Base-by-base conservation (phyloP, 2,888 invertebrate genomes). In the Heliconius hortense region DNA sequence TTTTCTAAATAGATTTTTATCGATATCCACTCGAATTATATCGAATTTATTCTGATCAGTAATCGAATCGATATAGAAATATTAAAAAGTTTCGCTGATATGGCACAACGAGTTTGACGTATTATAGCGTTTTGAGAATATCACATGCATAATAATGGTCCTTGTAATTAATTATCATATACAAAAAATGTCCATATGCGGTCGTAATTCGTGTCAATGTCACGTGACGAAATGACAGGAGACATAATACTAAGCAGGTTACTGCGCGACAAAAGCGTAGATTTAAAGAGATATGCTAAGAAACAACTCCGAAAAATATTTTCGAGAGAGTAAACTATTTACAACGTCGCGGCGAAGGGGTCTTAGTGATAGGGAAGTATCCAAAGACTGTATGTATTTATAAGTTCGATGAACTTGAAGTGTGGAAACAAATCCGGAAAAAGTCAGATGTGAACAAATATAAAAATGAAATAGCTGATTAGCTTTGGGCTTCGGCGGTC, bases 321-420 rank as follows among this genome's bases (percentile, higher is more conserved):
- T 93, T 93, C 92, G 93, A 88, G 93, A 89, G 89, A 90, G 89
- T 89, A 81, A 81, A 83, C 79, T 93, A 93, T 93, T 94, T 94
- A 94, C 93, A 93, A 89, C 84, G 83, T 87, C 88, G 86, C 89
- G 87, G 85, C 88, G 84, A 87, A 88, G 87, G 89, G 89, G 93
- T 93, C 93, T 93, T 93, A 93, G 93, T 91, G 93, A 91, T 93
- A 93, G 31, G 35, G 89, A 89, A 79, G 84, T 92, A 90, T 93
- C 93, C 93, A 94, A 94, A 94, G 93, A 93, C 93, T 93, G 93
- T 88, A 92, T 90, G 89, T 94, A 91, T 90, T 91, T 86, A 90
- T 89, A 83, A 88, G 92, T 91, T 92, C 90, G 85, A 88, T 89
- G 91, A 92, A 90, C 92, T 91, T 87, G 80, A 86, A 88, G 89